Evolutionary conservation across 2,113 vertebrate genomes (phyloP).

Genomic region (Pithys albifrons): DNA sequence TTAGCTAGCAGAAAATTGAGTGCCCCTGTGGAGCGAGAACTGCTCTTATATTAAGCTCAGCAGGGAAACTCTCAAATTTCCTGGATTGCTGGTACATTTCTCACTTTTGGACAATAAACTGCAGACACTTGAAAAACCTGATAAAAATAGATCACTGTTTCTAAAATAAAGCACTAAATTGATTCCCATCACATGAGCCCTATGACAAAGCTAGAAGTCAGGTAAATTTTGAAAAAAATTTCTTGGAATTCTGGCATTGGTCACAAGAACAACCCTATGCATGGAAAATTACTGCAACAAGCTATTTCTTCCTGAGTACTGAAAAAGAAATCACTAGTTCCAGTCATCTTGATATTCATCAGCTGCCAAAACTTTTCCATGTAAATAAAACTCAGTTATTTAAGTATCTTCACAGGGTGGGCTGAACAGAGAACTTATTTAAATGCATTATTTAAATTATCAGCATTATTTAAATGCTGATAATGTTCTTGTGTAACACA

Average conservation of each 20-base stretch:
- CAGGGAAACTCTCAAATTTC: conserved; percentile 27
- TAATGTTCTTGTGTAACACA: background rate
- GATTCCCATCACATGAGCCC: background rate
- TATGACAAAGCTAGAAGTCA: background rate
- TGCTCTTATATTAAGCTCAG: conserved; percentile 45
- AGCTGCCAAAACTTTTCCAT: background rate
- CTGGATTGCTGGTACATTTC: background rate
- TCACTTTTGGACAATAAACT: conserved; percentile 27
- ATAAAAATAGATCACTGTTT: background rate
- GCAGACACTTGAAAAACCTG: background rate
- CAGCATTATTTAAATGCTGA: background rate
- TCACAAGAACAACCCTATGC: background rate
- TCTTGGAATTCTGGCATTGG: background rate
- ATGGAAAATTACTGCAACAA: background rate
- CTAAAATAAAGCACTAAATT: background rate
- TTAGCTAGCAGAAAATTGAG: conserved; percentile 36
- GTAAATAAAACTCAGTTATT: background rate
- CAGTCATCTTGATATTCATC: background rate
- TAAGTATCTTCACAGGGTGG: background rate
- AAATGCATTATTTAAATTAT: background rate
- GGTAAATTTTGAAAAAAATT: background rate
- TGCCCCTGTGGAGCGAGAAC: background rate
- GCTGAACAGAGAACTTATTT: background rate
- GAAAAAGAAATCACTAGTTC: background rate
- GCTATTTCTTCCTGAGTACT: background rate